Base-by-base conservation (phyloP, 2,797 vertebrate genomes). In the Lacerta viridis region DNA sequence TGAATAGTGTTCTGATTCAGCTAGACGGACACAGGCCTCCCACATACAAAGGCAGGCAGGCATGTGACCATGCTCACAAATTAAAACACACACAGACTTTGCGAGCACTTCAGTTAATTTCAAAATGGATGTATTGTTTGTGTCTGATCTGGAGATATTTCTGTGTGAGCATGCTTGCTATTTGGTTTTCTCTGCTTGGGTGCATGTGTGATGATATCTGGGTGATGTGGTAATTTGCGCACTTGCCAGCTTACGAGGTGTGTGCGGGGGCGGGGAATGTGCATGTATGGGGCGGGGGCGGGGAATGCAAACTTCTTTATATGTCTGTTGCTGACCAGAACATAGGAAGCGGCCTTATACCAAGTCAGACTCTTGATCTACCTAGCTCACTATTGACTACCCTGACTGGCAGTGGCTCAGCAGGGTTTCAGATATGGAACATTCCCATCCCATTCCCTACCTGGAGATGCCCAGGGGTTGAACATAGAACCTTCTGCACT, bases 71-170 rank as follows among this genome's bases (percentile, higher is more conserved):
- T 50, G 41, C 43, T 89, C 59, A 68, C n/a, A 25, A 9, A 80
- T 50, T 80, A 33, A 33, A 75, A 18, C 27, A 39, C 17, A 55
- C 8, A 11, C 4, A 74, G 83, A 61, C 33, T 80, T 66, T 68
- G 13, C 17, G 18, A 81, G 69, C 7, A 41, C 18, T 68, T 81
- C 20, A 39, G 18, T 80, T 29, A 39, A 17, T 74, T 86, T 75
- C 79, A 75, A 66, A 82, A 87, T 87, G 68, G 68, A 87, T 71
- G 20, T 43, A 41, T 43, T 41, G 4, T 41, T 39, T 77, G 15
- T 41, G 46, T 71, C 13, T 5, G 18, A 61, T 39, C 13, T 41
- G 75, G 33, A 39, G 23, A 29, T 50, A 29, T 85, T 83, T 61
- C 33, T 41, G 15, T 17, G 25, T 64, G 50, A 64, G 20, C 20